Evolutionary conservation across 2,888 invertebrate species (phyloP).

Genomic region (Pollenia griseotomentosa): DNA sequence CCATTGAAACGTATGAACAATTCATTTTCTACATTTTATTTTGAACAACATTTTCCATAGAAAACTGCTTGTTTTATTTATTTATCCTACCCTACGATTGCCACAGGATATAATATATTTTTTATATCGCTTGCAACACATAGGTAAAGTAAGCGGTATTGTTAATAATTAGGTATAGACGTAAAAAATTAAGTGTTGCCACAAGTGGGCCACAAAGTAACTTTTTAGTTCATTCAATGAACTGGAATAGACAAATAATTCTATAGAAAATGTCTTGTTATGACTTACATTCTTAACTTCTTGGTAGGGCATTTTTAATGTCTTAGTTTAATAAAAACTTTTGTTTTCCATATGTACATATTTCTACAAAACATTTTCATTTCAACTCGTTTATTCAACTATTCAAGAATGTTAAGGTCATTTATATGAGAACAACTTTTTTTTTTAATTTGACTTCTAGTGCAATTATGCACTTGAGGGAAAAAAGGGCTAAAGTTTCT

Average conservation of each 20-base stretch:
- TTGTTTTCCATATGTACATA: neutral
- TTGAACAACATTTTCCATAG: constrained; percentile 8
- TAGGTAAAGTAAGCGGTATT: neutral
- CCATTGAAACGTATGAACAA: constrained; percentile 27
- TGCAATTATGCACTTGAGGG: constrained; percentile 23
- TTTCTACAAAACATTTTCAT: neutral
- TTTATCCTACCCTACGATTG: neutral
- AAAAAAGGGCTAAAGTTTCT: constrained; percentile 17
- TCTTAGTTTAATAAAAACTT: neutral
- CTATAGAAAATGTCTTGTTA: no score
- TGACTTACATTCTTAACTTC: neutral
- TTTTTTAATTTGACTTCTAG: neutral
- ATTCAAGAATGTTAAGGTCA: constrained; percentile 56
- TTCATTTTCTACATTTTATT: constrained; percentile 31
- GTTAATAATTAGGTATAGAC: neutral
- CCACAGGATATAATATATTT: neutral
- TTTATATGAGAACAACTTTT: neutral
- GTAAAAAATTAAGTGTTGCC: neutral
- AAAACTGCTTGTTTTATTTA: constrained; percentile 17
- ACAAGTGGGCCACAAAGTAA: no score
- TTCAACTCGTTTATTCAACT: neutral
- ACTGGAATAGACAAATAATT: no score
- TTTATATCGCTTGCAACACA: neutral
- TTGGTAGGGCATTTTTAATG: neutral
- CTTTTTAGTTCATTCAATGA: no score